A percentile compares a stretch with the other conserved stretches of the same genome.
These are phyloP conservation scores for Rhabdophis nuchalis DNA, from an alignment of 2,797 vertebrate genomes.

Conservation along the genomic window DNA sequence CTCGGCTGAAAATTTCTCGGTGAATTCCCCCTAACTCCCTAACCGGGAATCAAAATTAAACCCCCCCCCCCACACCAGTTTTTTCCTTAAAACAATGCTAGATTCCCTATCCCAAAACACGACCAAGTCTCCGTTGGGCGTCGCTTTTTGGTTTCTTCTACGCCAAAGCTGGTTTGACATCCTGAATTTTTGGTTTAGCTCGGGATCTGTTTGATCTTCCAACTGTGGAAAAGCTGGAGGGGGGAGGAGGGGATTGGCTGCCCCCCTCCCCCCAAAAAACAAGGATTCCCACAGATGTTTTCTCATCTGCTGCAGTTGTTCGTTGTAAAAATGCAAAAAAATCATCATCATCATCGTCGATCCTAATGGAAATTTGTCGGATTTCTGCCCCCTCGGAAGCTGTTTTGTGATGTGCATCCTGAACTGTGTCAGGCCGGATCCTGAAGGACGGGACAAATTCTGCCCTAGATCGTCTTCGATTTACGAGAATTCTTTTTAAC, in stretches of 20 bases:
- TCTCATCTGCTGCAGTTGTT: neutral
- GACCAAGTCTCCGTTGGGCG: neutral
- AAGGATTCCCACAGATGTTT: neutral
- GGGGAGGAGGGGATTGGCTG: fast-evolving
- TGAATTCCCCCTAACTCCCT: neutral
- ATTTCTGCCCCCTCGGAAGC: neutral
- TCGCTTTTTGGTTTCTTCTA: neutral
- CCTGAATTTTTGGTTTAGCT: neutral
- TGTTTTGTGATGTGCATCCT: too few relatives aligned
- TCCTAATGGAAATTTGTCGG: neutral
- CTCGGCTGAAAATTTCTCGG: fast-evolving
- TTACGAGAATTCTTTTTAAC: neutral
- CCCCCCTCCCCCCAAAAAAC: neutral
- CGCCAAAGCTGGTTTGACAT: neutral
- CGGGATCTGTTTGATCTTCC: neutral
- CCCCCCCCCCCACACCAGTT: neutral
- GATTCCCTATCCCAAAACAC: neutral
- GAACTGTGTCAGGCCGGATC: neutral
- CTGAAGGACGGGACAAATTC: neutral
- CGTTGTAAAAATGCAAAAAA: neutral
- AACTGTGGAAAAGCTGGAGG: fast-evolving
- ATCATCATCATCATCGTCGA: too few relatives aligned
- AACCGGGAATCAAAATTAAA: neutral
- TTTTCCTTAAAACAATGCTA: neutral
- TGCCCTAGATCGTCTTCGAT: neutral